Evolutionary conservation across 2,888 invertebrate genomes (phyloP), one percentile per base, ranked within the genome.

Genomic region (Acleris emargana): DNA sequence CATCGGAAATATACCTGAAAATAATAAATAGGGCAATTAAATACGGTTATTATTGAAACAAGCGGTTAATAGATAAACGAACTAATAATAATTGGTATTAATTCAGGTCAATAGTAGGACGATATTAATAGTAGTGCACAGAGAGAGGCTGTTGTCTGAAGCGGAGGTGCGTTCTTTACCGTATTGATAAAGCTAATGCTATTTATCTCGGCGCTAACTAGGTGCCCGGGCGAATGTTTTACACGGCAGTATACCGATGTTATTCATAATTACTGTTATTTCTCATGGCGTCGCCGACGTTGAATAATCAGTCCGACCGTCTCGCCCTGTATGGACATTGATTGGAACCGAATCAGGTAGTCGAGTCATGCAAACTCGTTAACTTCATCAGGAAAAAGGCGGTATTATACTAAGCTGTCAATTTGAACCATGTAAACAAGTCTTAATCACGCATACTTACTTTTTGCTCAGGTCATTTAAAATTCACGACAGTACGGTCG

Each of bases 301-400:
- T 67, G 63, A 57, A 60, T 60, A 64, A 67, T 59, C 59, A 58
- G 20, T 47, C 45, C 43, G 51, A 6, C 13, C 52, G 62, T 62
- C 61, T 49, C 51, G 45, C 66, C 67, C 54, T 49, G 45, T 61
- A 68, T 61, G 68, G 71, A 70, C 69, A 72, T 72, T 72, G 72
- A 76, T 75, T 73, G 67, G 62, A 73, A 72, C 73, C 73, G 69
- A 74, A 74, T 76, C 74, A 76, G 69, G 50, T 50, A 51, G 64
- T 70, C 59, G 67, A 68, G 58, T 67, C 64, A 64, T 62, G 71
- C 64, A 57, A 68, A 66, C 68, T 64, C 67, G 68, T 75, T 78
- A 77, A 78, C 76, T 71, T 60, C 63, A 73, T 68, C 71, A 72
- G 73, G 70, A 76, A 77, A 76, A 77, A 74, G 45, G 38, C 50